Percentiles rank a stretch among this genome's conserved stretches.
Conservation (phyloP, 2,113 vertebrate species). For the Scytalopus superciliaris region DNA sequence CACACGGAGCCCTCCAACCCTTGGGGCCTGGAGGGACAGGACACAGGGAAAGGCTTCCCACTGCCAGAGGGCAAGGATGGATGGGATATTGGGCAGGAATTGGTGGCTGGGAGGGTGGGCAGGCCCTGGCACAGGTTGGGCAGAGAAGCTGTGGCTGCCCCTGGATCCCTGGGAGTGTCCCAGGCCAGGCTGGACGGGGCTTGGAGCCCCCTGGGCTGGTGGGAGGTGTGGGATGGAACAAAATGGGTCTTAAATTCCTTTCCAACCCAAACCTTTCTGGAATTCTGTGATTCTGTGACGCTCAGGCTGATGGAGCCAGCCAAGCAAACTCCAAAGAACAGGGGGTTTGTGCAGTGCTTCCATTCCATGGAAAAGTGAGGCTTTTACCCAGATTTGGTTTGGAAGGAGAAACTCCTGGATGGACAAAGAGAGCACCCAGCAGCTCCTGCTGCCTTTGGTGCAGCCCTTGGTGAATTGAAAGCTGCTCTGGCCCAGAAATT, state of each 20-base stretch:
- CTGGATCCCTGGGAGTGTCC: background rate
- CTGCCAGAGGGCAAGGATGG: background rate
- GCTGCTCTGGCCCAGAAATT: background rate
- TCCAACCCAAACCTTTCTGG: background rate
- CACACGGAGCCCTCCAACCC: background rate
- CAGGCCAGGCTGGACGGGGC: too few species aligned
- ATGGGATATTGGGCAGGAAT: background rate
- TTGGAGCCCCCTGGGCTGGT: background rate
- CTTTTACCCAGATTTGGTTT: background rate
- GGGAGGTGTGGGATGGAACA: background rate
- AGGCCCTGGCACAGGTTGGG: background rate
- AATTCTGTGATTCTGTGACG: background rate
- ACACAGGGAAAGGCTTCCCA: background rate
- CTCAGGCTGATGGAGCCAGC: background rate
- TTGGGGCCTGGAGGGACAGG: background rate
- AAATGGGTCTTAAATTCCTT: background rate
- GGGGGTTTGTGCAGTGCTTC: background rate
- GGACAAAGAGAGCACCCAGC: background rate
- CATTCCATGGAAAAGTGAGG: background rate
- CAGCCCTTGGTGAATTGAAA: background rate
- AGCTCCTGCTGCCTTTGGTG: background rate
- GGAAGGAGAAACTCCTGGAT: background rate
- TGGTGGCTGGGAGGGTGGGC: background rate
- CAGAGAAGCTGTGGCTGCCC: background rate
- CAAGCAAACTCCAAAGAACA: background rate